Conservation (phyloP, 2,113 vertebrate species). For the Edolisoma coerulescens region DNA sequence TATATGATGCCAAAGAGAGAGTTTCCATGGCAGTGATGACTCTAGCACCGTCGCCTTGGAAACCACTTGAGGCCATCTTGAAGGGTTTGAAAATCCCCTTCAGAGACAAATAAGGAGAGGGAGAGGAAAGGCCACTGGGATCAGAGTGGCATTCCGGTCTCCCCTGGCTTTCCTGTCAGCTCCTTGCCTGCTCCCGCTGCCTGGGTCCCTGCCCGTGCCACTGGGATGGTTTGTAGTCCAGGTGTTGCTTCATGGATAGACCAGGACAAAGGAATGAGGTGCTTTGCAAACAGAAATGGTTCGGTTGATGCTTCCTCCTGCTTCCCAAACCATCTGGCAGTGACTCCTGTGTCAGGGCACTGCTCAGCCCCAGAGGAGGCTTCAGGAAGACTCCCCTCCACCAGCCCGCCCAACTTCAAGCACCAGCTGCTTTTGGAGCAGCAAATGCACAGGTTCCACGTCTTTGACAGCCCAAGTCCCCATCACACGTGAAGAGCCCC, state of each 20-base stretch:
- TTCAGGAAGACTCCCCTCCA: background rate
- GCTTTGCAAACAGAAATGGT: background rate
- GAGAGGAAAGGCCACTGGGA: background rate
- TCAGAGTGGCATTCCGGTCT: background rate
- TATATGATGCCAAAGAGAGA: constrained; percentile 74
- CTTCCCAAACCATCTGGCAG: background rate
- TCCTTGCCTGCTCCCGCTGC: rapidly evolving
- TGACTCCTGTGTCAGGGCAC: background rate
- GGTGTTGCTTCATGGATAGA: background rate
- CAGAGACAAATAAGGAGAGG: constrained; percentile 73
- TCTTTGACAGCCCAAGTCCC: background rate
- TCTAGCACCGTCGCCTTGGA: constrained; percentile 68
- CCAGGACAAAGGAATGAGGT: background rate
- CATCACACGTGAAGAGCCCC: background rate
- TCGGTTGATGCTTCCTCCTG: rapidly evolving
- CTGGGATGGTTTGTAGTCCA: background rate
- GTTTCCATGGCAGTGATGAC: constrained; percentile 80
- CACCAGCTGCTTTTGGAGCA: background rate
- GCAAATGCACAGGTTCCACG: background rate
- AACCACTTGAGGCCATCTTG: constrained; percentile 74
- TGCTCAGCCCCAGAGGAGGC: background rate
- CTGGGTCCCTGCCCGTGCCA: rapidly evolving
- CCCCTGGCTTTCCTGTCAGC: background rate
- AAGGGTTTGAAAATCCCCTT: constrained; percentile 64
- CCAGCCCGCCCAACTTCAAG: too few relatives aligned